phyloP scores from a whole-genome alignment of 2,888 invertebrate genomes.

The Theretra japonica region DNA sequence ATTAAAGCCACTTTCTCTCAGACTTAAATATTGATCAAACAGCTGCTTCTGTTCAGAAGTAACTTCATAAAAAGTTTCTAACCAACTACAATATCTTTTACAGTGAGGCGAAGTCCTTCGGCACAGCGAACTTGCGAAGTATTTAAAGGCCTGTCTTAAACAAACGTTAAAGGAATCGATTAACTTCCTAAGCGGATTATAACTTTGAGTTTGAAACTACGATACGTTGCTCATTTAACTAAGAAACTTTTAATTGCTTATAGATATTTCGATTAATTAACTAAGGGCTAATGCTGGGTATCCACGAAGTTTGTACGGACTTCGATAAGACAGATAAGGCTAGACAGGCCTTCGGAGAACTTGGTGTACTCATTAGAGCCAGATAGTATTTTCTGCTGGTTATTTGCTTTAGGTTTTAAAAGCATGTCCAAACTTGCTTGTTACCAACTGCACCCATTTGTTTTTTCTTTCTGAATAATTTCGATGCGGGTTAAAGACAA shows the following conservation, averaged over 20 bases:
- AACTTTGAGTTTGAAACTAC: conserved; percentile 2
- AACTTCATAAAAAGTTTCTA: background rate
- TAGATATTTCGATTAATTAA: conserved; percentile 7
- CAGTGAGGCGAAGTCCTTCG: background rate
- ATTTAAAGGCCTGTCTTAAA: background rate
- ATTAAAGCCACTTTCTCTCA: too few species aligned
- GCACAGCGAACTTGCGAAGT: conserved; percentile 1
- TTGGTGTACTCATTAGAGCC: too few species aligned
- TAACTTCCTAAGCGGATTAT: conserved; percentile 19
- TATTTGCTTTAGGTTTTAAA: too few species aligned
- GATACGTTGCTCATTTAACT: background rate
- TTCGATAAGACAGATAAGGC: too few species aligned
- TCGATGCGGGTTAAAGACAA: too few species aligned
- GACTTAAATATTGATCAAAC: too few species aligned
- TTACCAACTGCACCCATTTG: too few species aligned
- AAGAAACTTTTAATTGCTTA: conserved; percentile 19
- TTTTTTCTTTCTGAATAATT: too few species aligned
- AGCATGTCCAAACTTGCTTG: too few species aligned
- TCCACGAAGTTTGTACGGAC: background rate
- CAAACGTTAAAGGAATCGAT: conserved; percentile 18
- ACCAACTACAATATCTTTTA: background rate
- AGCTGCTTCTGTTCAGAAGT: too few species aligned
- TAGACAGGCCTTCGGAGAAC: too few species aligned
- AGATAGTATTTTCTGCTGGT: too few species aligned
- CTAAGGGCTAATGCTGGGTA: background rate